Percentiles rank a stretch among this genome's conserved stretches.
Conservation (phyloP, 2,797 vertebrate genomes). For the Staurois parvus region DNA sequence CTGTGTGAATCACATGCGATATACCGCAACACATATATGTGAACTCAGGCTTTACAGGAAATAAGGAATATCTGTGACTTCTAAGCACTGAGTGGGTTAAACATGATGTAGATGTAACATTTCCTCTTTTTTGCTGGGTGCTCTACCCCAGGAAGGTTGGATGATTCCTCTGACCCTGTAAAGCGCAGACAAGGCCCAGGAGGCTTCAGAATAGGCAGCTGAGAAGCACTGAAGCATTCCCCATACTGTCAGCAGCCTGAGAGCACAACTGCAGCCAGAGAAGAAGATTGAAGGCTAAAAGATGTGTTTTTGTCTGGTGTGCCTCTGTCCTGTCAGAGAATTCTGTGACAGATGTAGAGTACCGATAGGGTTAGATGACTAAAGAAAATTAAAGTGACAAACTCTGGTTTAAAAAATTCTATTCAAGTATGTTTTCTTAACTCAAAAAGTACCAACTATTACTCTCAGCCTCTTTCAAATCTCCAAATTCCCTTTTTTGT, state of each 20-base stretch:
- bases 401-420: too few relatives aligned
- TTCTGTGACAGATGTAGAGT: neutral
- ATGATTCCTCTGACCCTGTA: slow-evolving; percentile 31
- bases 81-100: neutral
- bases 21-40: too few relatives aligned
- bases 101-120: neutral
- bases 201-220: slow-evolving; percentile 1
- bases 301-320: neutral
- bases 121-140: neutral
- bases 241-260: slow-evolving; percentile 7
- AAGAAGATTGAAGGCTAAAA: neutral
- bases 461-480: too few relatives aligned
- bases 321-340: neutral
- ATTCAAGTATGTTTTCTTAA: too few relatives aligned
- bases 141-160: neutral
- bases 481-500: too few relatives aligned
- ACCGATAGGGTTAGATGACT: neutral
- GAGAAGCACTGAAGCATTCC: slow-evolving; percentile 21
- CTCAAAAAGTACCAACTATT: too few relatives aligned
- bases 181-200: slow-evolving; percentile 8
- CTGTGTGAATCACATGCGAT: too few relatives aligned
- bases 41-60: too few relatives aligned
- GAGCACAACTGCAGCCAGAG: neutral
- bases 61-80: too few relatives aligned
- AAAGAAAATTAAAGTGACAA: too few relatives aligned